Evolutionary conservation across 1,140 invertebrate species (phyloP).

Genomic region (Dufourea novaeangliae): DNA sequence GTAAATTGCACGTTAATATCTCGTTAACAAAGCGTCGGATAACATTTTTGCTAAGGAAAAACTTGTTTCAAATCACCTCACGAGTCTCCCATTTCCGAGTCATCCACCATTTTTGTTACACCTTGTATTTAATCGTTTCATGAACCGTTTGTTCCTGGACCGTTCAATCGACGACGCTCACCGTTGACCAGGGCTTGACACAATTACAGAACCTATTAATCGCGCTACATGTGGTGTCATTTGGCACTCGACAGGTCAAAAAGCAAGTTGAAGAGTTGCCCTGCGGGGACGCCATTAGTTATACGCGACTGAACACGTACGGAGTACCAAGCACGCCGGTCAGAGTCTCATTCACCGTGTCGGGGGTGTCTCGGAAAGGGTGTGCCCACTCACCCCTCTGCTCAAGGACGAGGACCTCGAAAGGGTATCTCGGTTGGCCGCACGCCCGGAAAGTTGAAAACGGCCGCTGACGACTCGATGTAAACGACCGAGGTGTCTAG

Average conservation of each 20-base stretch:
- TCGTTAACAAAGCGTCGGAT: too few species aligned
- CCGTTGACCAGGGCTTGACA: conserved; percentile 41
- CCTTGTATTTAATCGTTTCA: too few species aligned
- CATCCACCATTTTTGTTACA: too few species aligned
- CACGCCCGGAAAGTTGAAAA: conserved; percentile 62
- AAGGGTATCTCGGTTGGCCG: conserved; percentile 64
- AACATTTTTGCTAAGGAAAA: too few species aligned
- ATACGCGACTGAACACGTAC: conserved; percentile 47
- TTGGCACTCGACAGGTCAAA: conserved; percentile 67
- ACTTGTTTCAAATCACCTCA: too few species aligned
- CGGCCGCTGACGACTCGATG: conserved; percentile 34
- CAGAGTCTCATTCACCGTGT: conserved; percentile 33
- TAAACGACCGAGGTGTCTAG: conserved; percentile 49
- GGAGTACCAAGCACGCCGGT: conserved; percentile 1
- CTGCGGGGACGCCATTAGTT: conserved; percentile 63
- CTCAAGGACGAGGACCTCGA: conserved; percentile 44
- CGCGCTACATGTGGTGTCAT: conserved; percentile 63
- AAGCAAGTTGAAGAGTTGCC: conserved; percentile 57
- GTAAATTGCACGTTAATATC: too few species aligned
- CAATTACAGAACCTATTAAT: conserved; percentile 65
- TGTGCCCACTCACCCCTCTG: conserved; percentile 16
- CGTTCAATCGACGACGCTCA: conserved; percentile 22
- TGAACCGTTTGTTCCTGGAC: too few species aligned
- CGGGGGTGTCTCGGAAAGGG: conserved; percentile 48
- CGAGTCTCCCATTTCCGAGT: too few species aligned